Evolutionary conservation across 2,888 invertebrate genomes (phyloP), one percentile per base, ranked within the genome.

Genomic region (Heliconius aoede): DNA sequence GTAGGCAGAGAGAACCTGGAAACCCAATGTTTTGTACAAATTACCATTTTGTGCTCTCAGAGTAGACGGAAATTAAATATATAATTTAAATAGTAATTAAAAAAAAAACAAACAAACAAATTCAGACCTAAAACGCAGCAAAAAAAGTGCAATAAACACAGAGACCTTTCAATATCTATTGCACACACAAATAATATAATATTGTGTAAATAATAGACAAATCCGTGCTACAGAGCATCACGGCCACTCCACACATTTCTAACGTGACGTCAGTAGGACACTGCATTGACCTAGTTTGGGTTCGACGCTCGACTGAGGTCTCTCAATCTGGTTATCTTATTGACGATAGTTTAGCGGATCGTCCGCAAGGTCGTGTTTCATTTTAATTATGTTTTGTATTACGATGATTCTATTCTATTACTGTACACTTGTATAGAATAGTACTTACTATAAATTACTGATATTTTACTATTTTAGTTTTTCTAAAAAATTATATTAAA

Each of bases 241-340:
- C 74, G 76, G 80, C 80, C 78, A 78, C 69, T 80, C 79, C 77
- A 77, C 73, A 79, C 74, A 78, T 80, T 80, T 80, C 80, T 78
- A 78, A 76, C 80, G 69, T 81, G 79, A 79, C 83, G 82, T 81
- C 82, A 84, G 82, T 85, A 84, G 84, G 82, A 83, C 82, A 85
- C 83, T 86, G 92, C 92, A 92, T 89, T 92, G 93, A 92, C 93
- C 93, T 83, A 93, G 85, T 89, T 92, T 88, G 91, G 89, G 93
- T 92, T 93, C 93, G 92, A 89, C 86, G 89, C 89, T 91, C 93
- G 89, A 86, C 81, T 84, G 90, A 93, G 93, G 93, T 87, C 92
- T 88, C 84, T 76, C 76, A 78, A 80, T 80, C 79, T 80, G 78
- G 79, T 80, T 80, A 78, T 78, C 78, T 78, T 76, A 74, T 78